Percentiles rank a stretch among this genome's conserved stretches.
Evolutionary conservation across 2,888 invertebrate species (phyloP).

Genomic region (Acrocera orbiculus): DNA sequence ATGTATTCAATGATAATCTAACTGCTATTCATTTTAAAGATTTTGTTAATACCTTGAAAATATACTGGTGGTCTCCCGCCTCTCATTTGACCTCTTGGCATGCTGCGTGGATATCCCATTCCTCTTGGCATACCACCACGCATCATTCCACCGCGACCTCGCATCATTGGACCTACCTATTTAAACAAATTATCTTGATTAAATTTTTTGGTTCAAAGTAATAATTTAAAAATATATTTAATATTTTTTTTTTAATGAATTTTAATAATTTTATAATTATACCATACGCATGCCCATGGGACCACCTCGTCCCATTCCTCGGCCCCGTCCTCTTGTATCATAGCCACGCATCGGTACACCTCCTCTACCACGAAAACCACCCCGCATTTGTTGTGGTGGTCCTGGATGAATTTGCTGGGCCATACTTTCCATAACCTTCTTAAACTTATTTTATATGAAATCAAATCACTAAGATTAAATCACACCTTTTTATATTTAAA

Average conservation of each 20-base stretch:
- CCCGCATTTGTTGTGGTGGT: constrained; percentile 19
- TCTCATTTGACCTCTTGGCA: constrained; percentile 20
- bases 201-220: too few relatives aligned
- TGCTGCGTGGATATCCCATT: constrained; percentile 17
- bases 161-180: constrained; percentile 12
- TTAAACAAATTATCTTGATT: constrained; percentile 14
- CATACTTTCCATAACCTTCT: constrained; percentile 18
- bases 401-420: constrained; percentile 12
- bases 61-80: constrained; percentile 25
- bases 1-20: constrained; percentile 2
- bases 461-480: too few relatives aligned
- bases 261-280: too few relatives aligned
- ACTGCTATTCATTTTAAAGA: constrained; percentile 1
- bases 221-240: too few relatives aligned
- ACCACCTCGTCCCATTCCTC: constrained; percentile 30
- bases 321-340: constrained; percentile 27
- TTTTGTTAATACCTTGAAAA: constrained; percentile 26
- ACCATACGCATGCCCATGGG: constrained; percentile 27
- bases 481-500: too few relatives aligned
- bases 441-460: too few relatives aligned
- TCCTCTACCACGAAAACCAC: constrained; percentile 25
- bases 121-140: constrained; percentile 15
- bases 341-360: constrained; percentile 26
- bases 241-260: too few relatives aligned
- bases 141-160: constrained; percentile 7